Conservation (phyloP, 2,113 vertebrate species). For the Condylura cristata region DNA sequence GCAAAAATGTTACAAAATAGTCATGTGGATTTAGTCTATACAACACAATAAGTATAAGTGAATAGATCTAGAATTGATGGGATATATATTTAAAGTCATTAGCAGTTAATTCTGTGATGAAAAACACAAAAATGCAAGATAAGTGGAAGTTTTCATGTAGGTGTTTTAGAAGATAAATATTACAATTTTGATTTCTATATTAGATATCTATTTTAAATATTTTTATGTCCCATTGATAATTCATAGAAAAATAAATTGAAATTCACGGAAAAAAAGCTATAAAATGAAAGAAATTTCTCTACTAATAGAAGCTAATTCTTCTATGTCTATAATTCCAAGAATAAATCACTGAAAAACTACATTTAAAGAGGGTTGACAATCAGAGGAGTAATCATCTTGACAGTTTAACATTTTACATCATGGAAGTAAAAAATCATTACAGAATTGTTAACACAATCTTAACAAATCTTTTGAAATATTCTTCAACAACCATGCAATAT, state of each 20-base stretch:
- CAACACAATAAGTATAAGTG: neutral
- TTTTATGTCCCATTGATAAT: neutral
- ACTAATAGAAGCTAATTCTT: neutral
- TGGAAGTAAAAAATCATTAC: neutral
- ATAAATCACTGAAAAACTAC: neutral
- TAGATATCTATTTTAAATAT: neutral
- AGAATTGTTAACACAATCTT: neutral
- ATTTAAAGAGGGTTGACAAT: neutral
- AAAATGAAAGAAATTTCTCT: neutral
- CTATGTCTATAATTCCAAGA: neutral
- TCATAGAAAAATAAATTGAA: conserved; percentile 11
- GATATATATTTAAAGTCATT: neutral
- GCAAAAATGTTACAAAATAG: neutral
- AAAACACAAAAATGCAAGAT: neutral
- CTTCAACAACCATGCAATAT: neutral
- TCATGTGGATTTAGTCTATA: neutral
- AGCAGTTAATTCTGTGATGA: neutral
- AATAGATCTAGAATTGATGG: neutral
- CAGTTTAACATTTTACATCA: neutral
- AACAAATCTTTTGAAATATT: neutral
- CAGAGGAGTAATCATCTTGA: neutral
- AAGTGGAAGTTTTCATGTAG: neutral
- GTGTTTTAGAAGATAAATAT: neutral
- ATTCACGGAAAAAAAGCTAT: neutral
- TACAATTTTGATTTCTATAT: conserved; percentile 8